Evolutionary conservation across 35 echinoderm and acorn worm genomes (phyloP), one percentile per base, ranked within the genome.

Genomic region (Diadema setosum): DNA sequence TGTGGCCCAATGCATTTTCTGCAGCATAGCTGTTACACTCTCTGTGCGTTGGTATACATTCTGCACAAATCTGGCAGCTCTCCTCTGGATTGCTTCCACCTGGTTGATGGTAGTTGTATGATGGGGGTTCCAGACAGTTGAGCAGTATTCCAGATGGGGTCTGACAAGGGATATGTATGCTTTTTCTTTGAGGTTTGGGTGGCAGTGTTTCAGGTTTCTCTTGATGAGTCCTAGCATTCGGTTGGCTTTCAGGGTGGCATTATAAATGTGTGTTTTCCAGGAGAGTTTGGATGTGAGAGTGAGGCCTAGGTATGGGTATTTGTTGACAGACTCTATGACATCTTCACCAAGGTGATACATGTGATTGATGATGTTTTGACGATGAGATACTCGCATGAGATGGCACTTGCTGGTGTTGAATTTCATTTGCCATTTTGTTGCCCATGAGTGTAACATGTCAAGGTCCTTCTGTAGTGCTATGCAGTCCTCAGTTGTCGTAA

Each of bases 41-140:
- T 69, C 2, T 21, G 85, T 87, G 2, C 84, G 42, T 23, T 87
- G 37, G 63, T 87, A 87, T 5, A 31, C 30, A 27, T 87, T 3
- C 16, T 46, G 61, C 40, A 87, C 84, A 87, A 87, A 87, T 81
- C 52, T 3, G 3, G 34, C 46, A 55, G 86, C 86, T 58, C 31
- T 88, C 27, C 49, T 80, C 37, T 80, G 86, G 0, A 88, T 61
- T 45, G 86, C 86, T 88, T 88, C 86, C 20, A 89, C 78, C 52
- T 89, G 45, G 73, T 89, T 81, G 42, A 78, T 87, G 7, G 41
- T 48, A 52, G 85, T 76, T 50, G 73, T 42, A 1, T 78, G 69
- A 30, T 87, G 64, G 40, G 85, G 69, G 44, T 87, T 87, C 65
- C 85, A 87, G 21, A 87, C 85, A 75, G 85, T 89, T 3, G 85